Evolutionary conservation across 2,113 vertebrate species (phyloP).

Genomic region (Dryoscopus gambensis): DNA sequence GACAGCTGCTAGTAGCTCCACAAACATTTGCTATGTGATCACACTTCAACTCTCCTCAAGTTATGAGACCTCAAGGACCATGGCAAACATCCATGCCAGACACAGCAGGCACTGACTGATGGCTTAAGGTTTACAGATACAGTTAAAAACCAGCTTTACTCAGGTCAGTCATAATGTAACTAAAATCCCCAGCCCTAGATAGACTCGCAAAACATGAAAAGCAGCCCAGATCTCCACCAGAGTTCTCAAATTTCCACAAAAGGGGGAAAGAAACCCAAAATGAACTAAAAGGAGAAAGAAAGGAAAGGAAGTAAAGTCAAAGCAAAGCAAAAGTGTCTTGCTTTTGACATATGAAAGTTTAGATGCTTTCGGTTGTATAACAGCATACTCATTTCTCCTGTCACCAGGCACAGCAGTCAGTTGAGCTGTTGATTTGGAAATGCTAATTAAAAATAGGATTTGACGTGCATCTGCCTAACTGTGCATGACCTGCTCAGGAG

Average conservation of each 20-base stretch:
- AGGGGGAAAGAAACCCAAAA: neutral
- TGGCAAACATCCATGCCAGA: neutral
- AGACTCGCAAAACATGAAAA: neutral
- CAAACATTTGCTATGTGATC: neutral
- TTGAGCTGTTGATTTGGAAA: neutral
- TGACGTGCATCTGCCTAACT: neutral
- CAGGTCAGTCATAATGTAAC: neutral
- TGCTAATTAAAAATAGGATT: neutral
- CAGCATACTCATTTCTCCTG: neutral
- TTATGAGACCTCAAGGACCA: neutral
- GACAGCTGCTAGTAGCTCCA: neutral
- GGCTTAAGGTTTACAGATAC: neutral
- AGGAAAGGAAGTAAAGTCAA: neutral
- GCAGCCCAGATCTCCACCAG: neutral
- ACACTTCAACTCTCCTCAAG: neutral
- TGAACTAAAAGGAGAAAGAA: neutral
- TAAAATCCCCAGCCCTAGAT: rapidly evolving
- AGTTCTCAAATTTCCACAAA: neutral
- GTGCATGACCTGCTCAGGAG: neutral
- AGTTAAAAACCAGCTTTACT: neutral
- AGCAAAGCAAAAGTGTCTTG: neutral
- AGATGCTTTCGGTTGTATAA: neutral
- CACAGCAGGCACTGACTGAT: neutral
- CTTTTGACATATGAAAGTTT: neutral
- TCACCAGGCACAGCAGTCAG: neutral